Evolutionary conservation across 2,113 vertebrate genomes (phyloP).

Genomic region (Nesoenas mayeri): DNA sequence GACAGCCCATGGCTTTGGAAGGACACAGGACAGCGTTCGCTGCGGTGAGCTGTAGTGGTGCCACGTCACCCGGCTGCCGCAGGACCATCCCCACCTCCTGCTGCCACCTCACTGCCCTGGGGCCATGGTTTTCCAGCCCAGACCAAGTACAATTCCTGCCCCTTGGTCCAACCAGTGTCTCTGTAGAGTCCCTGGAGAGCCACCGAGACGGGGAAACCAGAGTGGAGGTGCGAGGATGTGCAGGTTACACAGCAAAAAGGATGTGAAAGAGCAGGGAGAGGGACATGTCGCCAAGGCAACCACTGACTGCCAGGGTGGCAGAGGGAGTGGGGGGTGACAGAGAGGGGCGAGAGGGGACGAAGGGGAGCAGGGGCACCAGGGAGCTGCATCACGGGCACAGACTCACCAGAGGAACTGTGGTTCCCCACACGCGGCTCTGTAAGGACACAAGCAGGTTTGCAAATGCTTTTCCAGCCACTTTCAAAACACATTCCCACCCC

Average conservation of each 20-base stretch:
- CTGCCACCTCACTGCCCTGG: rapidly evolving
- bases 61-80: not conserved
- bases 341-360: not conserved
- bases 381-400: too few relatives aligned
- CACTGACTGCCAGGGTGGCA: rapidly evolving
- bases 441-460: rapidly evolving
- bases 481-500: not conserved
- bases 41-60: not conserved
- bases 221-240: rapidly evolving
- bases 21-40: rapidly evolving
- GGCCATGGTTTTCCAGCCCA: not conserved
- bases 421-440: rapidly evolving
- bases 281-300: not conserved
- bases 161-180: not conserved
- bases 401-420: rapidly evolving
- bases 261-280: not conserved
- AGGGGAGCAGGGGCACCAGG: not conserved
- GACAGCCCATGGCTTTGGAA: not conserved
- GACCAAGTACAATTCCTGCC: rapidly evolving
- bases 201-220: rapidly evolving
- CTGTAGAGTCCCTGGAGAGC: not conserved
- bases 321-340: not conserved
- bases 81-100: rapidly evolving
- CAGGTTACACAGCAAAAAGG: not conserved
- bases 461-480: not conserved